These are phyloP conservation scores for Magallana nippona DNA, from an alignment of 2,888 invertebrate species.

Conservation along the genomic window DNA sequence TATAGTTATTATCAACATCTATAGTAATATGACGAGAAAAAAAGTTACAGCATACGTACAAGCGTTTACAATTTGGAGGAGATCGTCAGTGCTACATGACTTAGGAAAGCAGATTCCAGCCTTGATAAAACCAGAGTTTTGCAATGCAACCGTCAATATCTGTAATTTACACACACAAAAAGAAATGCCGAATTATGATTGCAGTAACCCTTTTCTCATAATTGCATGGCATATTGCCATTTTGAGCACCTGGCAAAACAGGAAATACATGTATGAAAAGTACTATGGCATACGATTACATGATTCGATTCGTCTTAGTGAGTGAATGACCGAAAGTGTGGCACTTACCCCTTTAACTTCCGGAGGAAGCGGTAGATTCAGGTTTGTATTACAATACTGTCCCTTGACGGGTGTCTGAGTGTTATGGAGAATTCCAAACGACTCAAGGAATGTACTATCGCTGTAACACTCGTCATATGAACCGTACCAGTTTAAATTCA, in stretches of 20 bases:
- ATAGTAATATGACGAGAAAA: too few relatives aligned
- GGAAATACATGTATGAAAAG: too few relatives aligned
- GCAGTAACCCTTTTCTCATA: too few relatives aligned
- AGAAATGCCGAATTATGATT: too few relatives aligned
- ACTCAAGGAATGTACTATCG: background rate
- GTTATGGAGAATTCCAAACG: background rate
- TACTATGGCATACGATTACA: too few relatives aligned
- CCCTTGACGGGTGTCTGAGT: background rate
- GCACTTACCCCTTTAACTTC: background rate
- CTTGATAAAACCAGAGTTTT: constrained; percentile 1
- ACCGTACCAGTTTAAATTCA: background rate
- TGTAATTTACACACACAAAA: too few relatives aligned
- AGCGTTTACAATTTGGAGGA: too few relatives aligned
- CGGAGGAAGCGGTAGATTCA: constrained; percentile 3
- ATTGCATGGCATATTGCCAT: too few relatives aligned
- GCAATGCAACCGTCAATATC: background rate
- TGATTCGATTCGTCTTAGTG: too few relatives aligned
- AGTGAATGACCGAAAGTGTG: background rate
- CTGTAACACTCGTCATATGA: constrained; percentile 19
- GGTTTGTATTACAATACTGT: background rate
- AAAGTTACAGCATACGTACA: too few relatives aligned
- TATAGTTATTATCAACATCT: too few relatives aligned
- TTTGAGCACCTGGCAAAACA: too few relatives aligned
- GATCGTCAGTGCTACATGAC: constrained; percentile 12
- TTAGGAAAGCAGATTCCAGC: constrained; percentile 19